Evolutionary conservation across 2,888 invertebrate species (phyloP), one percentile per base, ranked within the genome.

Genomic region (Helobdella robusta): DNA sequence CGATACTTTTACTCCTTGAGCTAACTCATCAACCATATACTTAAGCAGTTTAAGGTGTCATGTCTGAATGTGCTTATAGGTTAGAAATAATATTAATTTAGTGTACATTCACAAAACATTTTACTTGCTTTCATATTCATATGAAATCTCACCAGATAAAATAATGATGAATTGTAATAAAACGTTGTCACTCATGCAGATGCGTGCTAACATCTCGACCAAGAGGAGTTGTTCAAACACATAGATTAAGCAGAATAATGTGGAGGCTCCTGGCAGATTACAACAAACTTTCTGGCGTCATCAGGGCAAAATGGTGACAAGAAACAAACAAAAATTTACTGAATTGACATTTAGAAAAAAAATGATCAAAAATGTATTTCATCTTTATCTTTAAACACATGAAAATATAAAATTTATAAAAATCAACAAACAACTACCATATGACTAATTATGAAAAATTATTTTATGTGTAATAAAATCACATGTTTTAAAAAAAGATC

Each of bases 251-350:
- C 74, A 84, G 95, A 75, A 89, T 94, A 70, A 85, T 91, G 4
- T 98, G 89, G 84, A 85, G 95, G 68, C 85, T 89, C 75, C 82
- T 92, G 68, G 92, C 91, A 0, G 97, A 98, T 82, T 88, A 94
- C 79, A 95, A 94, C 79, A 87, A 89, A 79, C 78, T 97, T 46
- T 84, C 89, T 23, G 95, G 95, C 46, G 86, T 94, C 0, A 91
- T 91, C 78, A 84, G 94, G 77, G 91, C 94, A n/a, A 87, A 89
- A 84, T 97, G 95, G 94, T 77, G 68, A 73, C 28, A n/a, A 8
- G 25, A 60, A 71, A 61, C 23, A 59, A 34, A 30, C 23, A 23
- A 56, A n/a, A 34, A 34, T 30, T n/a, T 34, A 8, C n/a, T 28
- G 15, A 5, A 15, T 48, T 48, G 6, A 18, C 48, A 15, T 40